Evolutionary conservation across 2,113 vertebrate genomes (phyloP).

Genomic region (Gambusia affinis): DNA sequence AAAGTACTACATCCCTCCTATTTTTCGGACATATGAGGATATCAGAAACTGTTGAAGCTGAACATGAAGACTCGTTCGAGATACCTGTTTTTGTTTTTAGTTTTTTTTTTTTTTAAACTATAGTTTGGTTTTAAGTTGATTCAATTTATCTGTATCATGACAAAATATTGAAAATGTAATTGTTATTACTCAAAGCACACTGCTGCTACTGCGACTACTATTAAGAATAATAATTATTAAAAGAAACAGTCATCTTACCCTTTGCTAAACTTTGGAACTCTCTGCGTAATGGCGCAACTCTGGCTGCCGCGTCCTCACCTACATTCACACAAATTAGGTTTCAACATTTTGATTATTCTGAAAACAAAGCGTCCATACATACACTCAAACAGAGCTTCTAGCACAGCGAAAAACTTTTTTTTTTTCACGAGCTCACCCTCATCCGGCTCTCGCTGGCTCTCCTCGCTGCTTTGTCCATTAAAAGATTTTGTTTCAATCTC

Average conservation of each 20-base stretch:
- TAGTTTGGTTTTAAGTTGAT: too few species aligned
- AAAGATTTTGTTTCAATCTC: conserved; percentile 90
- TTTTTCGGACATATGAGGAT: background rate
- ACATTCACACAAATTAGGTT: conserved; percentile 43
- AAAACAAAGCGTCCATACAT: background rate
- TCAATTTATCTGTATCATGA: too few species aligned
- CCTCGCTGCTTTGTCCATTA: conserved; percentile 88
- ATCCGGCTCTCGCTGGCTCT: conserved; percentile 83
- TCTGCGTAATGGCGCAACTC: conserved; percentile 83
- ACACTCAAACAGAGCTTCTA: background rate
- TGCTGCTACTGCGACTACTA: too few species aligned
- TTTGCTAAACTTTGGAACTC: conserved; percentile 91
- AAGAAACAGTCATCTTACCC: conserved; percentile 78
- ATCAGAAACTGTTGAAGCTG: background rate
- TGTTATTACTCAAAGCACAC: too few species aligned
- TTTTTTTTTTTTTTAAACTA: too few species aligned
- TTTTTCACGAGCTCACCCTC: conserved; percentile 77
- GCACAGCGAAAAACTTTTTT: background rate
- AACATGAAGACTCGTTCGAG: too few species aligned
- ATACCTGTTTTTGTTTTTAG: too few species aligned
- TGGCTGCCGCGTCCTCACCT: conserved; percentile 85
- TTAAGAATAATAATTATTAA: conserved; percentile 12
- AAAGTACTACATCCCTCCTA: background rate
- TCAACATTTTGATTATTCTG: background rate
- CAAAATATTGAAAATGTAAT: too few species aligned